phyloP scores from a whole-genome alignment of 2,888 invertebrate species.

The Lamellibrachia columna region DNA sequence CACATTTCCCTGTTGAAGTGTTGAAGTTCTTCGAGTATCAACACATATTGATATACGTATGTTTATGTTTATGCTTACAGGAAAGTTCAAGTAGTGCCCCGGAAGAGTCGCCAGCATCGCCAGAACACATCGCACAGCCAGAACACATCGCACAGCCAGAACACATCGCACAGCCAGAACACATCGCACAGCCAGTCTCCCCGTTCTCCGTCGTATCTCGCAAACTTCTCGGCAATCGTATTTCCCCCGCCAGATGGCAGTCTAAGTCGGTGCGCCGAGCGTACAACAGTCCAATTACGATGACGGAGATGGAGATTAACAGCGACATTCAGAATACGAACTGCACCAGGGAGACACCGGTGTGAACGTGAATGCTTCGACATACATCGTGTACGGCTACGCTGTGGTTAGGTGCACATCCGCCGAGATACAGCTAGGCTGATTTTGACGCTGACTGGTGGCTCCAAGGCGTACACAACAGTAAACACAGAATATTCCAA shows the following conservation, averaged over 20 bases:
- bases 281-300: not conserved
- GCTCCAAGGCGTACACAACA: not conserved
- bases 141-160: not conserved
- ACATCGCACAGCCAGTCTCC: not conserved
- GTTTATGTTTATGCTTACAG: not conserved
- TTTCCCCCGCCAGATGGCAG: not conserved
- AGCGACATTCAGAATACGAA: not conserved
- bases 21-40: no score
- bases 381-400: not conserved
- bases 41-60: not conserved
- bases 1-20: not conserved
- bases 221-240: not conserved
- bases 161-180: not conserved
- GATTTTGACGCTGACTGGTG: not conserved
- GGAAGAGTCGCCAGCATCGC: not conserved
- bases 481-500: slow-evolving; percentile 10
- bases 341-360: not conserved
- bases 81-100: slow-evolving; percentile 1
- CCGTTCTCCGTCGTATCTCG: not conserved
- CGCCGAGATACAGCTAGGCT: not conserved
- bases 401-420: not conserved
- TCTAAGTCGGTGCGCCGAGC: not conserved
- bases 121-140: not conserved
- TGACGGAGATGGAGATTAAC: not conserved
- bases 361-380: not conserved